Evolutionary conservation across 2,113 vertebrate genomes (phyloP), one percentile per base, ranked within the genome.

Genomic region (Atractosteus spatula): DNA sequence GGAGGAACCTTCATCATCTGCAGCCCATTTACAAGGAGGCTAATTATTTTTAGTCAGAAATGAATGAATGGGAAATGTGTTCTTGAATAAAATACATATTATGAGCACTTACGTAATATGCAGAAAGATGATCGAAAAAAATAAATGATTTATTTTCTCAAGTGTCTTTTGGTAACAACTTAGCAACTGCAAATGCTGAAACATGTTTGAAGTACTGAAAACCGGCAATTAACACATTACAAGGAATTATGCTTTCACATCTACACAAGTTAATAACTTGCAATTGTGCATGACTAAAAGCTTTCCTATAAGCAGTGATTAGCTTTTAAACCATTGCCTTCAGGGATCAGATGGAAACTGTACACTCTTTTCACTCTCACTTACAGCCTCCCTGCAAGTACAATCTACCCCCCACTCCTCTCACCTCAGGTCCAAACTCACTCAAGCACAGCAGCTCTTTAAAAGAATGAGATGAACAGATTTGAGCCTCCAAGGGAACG

Each of bases 401-500:
- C 51, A 71, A 73, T 63, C 42, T 55, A 12, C 66, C 55, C 57
- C 59, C 74, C 16, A 10, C 70, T 72, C 41, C 29, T 29, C 68
- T 62, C 57, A 11, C 70, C 74, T 69, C 43, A 11, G 16, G 55
- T 69, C 54, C 44, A 71, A 74, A 74, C 70, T 62, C 77, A 76
- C 69, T 69, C 62, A 71, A 70, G 76, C 80, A 74, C 29, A 29
- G 47, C 42, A 78, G 74, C 70, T 62, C 69, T 29, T 29, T 29
- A 29, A 72, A 78, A 78, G 70, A 74, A 69, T 55, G 69, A 72
- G 74, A 42, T 29, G 29, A 76, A 72, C 57, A 59, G 57, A 13
- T 16, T 59, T 59, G 57, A 11, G n/a, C 66, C 57, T 68, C 69
- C 55, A 55, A 72, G 67, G 63, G 72, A 79, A 72, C 12, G 3